Evolutionary conservation across 2,797 vertebrate genomes (phyloP).

Genomic region (Crypturellus tataupa): DNA sequence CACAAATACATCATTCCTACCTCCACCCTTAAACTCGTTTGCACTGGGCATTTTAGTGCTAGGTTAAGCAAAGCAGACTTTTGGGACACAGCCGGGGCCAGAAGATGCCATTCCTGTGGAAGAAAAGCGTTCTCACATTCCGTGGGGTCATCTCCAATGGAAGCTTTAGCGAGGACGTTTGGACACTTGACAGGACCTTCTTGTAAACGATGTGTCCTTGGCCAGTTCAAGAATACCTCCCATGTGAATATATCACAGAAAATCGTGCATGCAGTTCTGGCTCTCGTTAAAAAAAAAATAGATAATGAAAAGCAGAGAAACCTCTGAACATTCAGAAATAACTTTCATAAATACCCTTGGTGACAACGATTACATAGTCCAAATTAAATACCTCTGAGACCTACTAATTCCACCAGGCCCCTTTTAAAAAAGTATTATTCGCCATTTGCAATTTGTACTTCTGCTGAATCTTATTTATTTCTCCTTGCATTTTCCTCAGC

Average conservation of each 20-base stretch:
- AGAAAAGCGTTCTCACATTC: constrained; percentile 50
- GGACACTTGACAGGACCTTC: constrained; percentile 67
- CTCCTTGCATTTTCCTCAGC: not conserved
- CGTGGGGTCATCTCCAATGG: constrained; percentile 47
- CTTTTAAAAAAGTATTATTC: not conserved
- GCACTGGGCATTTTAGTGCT: not conserved
- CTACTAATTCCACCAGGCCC: not conserved
- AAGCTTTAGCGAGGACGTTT: constrained; percentile 37
- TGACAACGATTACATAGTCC: not conserved
- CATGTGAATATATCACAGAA: constrained; percentile 47
- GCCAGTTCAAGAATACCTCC: constrained; percentile 52
- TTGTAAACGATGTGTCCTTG: constrained; percentile 59
- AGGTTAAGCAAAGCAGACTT: constrained; percentile 13
- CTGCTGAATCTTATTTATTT: not conserved
- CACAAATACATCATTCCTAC: rapidly evolving
- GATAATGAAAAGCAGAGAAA: constrained; percentile 56
- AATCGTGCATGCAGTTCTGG: not conserved
- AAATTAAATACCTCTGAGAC: constrained; percentile 3
- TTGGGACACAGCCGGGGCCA: not conserved
- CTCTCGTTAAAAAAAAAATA: not conserved
- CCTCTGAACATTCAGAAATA: constrained; percentile 4
- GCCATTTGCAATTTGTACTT: not conserved
- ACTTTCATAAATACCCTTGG: constrained; percentile 11
- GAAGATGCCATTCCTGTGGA: constrained; percentile 34
- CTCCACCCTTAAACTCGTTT: not conserved